Base-by-base conservation (phyloP, 2,113 vertebrate genomes). In the Suncus etruscus region DNA sequence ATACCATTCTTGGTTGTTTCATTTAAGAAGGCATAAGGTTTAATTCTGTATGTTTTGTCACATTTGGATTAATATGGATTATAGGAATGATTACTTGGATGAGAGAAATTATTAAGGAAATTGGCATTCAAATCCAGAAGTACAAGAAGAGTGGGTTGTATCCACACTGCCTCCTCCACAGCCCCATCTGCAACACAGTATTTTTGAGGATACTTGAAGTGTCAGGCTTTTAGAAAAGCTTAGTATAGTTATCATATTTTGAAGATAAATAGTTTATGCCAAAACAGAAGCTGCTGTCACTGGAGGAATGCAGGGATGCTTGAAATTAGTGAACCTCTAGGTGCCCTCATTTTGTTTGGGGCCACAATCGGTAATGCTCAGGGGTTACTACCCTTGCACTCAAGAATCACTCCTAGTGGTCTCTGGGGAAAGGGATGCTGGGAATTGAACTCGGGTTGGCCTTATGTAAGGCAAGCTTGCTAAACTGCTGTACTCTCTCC, bases 151-250 rank as follows among this genome's bases (percentile, higher is more conserved):
- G 20, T 84, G 78, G 80, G 66, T 72, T 69, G 45, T 78, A 66
- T 85, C 87, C 12, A 11, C 69, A 29, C 65, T 86, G 84, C 82
- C 79, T 94, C 51, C 74, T 32, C 65, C 45, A 6, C 47, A 66
- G 50, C 45, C 72, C 63, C 65, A 89, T 77, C 63, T 70, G 82
- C 58, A 90, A 6, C 31, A 78, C 20, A 70, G 47, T 85, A 63
- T 89, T 93, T 90, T 63, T 39, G 78, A 81, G 87, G 68, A 27
- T 84, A 8, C 82, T 89, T 83, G 89, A 88, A 91, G 80, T 73
- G 45, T 87, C 32, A 90, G 65, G 39, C 22, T 95, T 89, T 89
- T 88, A 69, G 87, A 92, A 93, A 93, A 95, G 61, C 74, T 91
- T 87, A 87, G 80, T 86, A 72, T 58, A 74, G 79, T 94, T 73